These are phyloP conservation scores for Girardia tigrina DNA, from an alignment of 2,888 invertebrate genomes.

Conservation along the genomic window DNA sequence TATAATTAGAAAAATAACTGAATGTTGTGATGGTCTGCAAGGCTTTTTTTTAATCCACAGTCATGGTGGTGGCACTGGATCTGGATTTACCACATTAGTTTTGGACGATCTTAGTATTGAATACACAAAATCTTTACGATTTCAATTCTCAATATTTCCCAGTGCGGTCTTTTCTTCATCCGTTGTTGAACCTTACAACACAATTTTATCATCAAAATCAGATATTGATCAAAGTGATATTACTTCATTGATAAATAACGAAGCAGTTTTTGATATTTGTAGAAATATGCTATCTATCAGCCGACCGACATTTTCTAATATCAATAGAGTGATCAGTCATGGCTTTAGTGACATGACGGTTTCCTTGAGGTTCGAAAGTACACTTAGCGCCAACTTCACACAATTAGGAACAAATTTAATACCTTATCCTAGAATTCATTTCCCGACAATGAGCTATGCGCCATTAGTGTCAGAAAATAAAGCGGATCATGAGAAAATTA, in stretches of 20 bases:
- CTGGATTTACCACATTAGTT: slow-evolving; percentile 71
- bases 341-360: slow-evolving; percentile 34
- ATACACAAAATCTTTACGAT: slow-evolving; percentile 71
- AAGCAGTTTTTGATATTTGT: slow-evolving; percentile 37
- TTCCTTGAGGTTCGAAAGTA: slow-evolving; percentile 33
- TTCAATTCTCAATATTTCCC: slow-evolving; percentile 77
- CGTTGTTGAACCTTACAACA: slow-evolving; percentile 37
- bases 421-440: slow-evolving; percentile 76
- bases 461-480: slow-evolving; percentile 79
- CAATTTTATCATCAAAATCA: slow-evolving; percentile 32
- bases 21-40: slow-evolving; percentile 63
- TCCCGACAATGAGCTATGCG: slow-evolving; percentile 67
- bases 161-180: slow-evolving; percentile 56
- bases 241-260: slow-evolving; percentile 36
- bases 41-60: slow-evolving; percentile 78
- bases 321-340: slow-evolving; percentile 33
- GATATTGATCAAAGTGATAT: slow-evolving; percentile 36
- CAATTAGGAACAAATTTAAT: slow-evolving; percentile 35
- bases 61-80: slow-evolving; percentile 74
- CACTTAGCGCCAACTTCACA: slow-evolving; percentile 31
- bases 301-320: slow-evolving; percentile 27
- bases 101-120: slow-evolving; percentile 71
- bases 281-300: background rate
- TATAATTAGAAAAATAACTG: slow-evolving; percentile 59
- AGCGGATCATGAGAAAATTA: slow-evolving; percentile 60